Conservation (phyloP, 2,888 invertebrate genomes). For the Cheilosia vernalis region DNA sequence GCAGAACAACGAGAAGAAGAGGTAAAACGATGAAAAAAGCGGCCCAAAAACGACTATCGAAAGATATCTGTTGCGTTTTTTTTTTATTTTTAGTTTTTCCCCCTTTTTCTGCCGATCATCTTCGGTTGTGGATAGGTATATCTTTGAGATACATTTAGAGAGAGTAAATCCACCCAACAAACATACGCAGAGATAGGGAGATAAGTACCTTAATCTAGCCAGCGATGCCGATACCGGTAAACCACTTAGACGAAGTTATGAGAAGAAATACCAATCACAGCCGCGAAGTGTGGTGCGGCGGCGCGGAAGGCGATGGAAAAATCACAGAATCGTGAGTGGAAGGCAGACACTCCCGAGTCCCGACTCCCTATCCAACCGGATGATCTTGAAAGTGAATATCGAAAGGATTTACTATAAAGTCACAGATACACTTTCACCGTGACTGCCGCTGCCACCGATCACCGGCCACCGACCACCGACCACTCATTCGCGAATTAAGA, state of each 20-base stretch:
- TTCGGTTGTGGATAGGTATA: conserved; percentile 29
- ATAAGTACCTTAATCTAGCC: conserved; percentile 67
- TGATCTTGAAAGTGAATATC: conserved; percentile 71
- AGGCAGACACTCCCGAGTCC: conserved; percentile 57
- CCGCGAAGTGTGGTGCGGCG: neutral
- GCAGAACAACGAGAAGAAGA: conserved; percentile 41
- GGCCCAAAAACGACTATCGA: conserved; percentile 36
- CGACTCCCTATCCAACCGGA: conserved; percentile 48
- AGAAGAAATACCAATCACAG: conserved; percentile 49
- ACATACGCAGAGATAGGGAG: conserved; percentile 50
- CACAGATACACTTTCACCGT: conserved; percentile 69
- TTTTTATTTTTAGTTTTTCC: conserved; percentile 16
- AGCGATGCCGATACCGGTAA: conserved; percentile 59
- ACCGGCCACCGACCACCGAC: no score
- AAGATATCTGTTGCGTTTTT: conserved; percentile 58
- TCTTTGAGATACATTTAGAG: conserved; percentile 57
- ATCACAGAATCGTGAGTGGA: conserved; percentile 59
- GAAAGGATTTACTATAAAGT: conserved; percentile 58
- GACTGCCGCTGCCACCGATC: neutral
- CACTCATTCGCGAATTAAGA: conserved; percentile 21
- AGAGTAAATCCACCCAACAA: conserved; percentile 40
- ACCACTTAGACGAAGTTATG: conserved; percentile 58
- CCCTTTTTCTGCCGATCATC: conserved; percentile 59
- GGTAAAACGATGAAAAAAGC: conserved; percentile 24
- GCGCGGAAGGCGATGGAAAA: conserved; percentile 20